These are phyloP conservation scores for Chloroceryle amazona DNA, from an alignment of 2,797 vertebrate species.

Conservation along the genomic window DNA sequence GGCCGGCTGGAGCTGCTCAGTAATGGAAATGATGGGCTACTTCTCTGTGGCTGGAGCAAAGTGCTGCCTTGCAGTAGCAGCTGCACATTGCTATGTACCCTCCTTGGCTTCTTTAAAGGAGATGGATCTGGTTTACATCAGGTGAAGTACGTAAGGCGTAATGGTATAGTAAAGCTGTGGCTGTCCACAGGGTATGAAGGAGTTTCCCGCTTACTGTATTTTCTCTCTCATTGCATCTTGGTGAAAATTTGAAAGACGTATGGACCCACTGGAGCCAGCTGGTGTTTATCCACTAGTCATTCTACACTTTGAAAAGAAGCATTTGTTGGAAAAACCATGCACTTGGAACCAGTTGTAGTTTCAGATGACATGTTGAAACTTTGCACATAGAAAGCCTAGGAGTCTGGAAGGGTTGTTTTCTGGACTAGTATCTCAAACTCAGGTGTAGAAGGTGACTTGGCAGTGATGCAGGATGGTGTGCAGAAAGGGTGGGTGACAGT, in stretches of 20 bases:
- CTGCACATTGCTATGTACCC: accelerated
- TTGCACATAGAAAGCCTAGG: background rate
- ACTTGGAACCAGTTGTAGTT: background rate
- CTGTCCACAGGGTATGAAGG: background rate
- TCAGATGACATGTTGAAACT: background rate
- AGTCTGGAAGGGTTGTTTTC: background rate
- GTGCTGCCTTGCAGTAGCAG: background rate
- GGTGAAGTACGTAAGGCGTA: accelerated
- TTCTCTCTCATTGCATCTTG: background rate
- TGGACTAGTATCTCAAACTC: background rate
- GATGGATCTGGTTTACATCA: accelerated
- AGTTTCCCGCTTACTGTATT: background rate
- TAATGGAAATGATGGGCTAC: accelerated
- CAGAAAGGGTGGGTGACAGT: background rate
- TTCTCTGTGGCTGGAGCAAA: background rate
- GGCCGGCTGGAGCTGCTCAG: background rate
- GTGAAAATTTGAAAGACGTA: background rate
- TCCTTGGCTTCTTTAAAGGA: background rate
- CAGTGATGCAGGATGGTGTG: background rate
- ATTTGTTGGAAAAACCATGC: background rate
- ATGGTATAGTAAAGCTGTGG: accelerated
- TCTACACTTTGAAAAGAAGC: background rate
- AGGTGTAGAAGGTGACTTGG: background rate
- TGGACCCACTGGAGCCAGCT: background rate
- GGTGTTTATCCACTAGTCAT: background rate